Percentiles rank a stretch among this genome's conserved stretches.
phyloP scores from a whole-genome alignment of 2,797 vertebrate species.

The Manis pentadactyla region DNA sequence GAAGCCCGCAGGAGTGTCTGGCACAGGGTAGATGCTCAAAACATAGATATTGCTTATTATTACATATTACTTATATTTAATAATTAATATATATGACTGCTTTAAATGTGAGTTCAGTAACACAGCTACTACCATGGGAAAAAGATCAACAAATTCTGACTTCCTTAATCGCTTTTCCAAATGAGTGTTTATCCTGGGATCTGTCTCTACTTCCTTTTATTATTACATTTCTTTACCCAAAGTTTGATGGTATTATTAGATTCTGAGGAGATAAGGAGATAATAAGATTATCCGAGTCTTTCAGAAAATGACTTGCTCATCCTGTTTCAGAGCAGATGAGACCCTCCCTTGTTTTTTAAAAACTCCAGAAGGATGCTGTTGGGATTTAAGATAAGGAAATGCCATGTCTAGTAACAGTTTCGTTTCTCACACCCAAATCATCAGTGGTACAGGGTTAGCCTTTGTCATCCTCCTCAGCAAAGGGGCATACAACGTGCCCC shows the following conservation, averaged over 20 bases:
- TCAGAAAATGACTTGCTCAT: slow-evolving; percentile 38
- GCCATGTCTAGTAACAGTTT: background rate
- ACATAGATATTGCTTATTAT: background rate
- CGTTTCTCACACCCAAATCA: slow-evolving; percentile 34
- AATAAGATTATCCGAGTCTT: slow-evolving; percentile 36
- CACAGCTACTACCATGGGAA: background rate
- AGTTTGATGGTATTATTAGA: slow-evolving; percentile 50
- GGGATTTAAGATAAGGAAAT: slow-evolving; percentile 63
- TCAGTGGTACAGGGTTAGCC: background rate
- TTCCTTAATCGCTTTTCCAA: slow-evolving; percentile 29
- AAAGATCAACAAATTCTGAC: slow-evolving; percentile 34
- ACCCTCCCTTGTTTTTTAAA: background rate
- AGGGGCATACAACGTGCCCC: background rate
- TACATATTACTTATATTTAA: background rate
- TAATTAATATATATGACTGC: background rate
- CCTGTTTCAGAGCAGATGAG: slow-evolving; percentile 42
- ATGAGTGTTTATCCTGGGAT: slow-evolving; percentile 41
- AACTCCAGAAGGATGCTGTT: background rate
- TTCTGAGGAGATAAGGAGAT: slow-evolving; percentile 44
- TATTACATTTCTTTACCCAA: slow-evolving; percentile 21
- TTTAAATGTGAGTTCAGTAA: slow-evolving; percentile 46
- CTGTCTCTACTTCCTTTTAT: slow-evolving; percentile 49
- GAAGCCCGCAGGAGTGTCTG: background rate
- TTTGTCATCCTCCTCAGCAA: background rate
- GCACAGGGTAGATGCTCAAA: background rate